These are phyloP conservation scores for Regulus satrapa DNA, from an alignment of 2,113 vertebrate species.

Conservation along the genomic window DNA sequence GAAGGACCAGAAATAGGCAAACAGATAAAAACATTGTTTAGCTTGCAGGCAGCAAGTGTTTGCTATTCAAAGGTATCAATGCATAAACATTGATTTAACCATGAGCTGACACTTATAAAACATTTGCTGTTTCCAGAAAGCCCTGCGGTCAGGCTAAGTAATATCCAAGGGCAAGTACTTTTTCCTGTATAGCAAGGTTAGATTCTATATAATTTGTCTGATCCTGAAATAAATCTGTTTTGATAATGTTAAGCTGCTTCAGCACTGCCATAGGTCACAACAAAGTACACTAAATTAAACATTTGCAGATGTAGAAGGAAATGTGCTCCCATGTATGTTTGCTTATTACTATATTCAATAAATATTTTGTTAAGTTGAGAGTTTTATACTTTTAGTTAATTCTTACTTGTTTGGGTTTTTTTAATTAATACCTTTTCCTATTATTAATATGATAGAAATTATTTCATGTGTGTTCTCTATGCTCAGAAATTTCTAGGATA, in stretches of 20 bases:
- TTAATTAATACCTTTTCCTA: neutral
- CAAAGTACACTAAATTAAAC: slow-evolving; percentile 10
- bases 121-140: slow-evolving; percentile 69
- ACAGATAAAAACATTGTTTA: slow-evolving; percentile 80
- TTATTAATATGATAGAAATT: neutral
- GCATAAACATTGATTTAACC: slow-evolving; percentile 84
- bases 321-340: neutral
- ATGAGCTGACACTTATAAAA: slow-evolving; percentile 75
- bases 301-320: neutral
- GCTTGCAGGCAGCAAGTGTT: slow-evolving; percentile 80
- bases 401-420: neutral
- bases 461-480: neutral
- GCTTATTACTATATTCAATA: slow-evolving; percentile 19
- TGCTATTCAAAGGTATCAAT: slow-evolving; percentile 78
- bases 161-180: slow-evolving; percentile 68
- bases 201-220: slow-evolving; percentile 51
- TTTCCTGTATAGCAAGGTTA: slow-evolving; percentile 70
- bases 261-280: slow-evolving; percentile 38
- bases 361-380: slow-evolving; percentile 53
- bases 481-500: neutral
- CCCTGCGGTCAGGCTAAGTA: slow-evolving; percentile 66
- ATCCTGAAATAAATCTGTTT: slow-evolving; percentile 61
- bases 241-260: slow-evolving; percentile 7
- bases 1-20: slow-evolving; percentile 76
- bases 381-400: neutral